Conservation (phyloP, 2,888 invertebrate species). For the Zelleria hepariella region DNA sequence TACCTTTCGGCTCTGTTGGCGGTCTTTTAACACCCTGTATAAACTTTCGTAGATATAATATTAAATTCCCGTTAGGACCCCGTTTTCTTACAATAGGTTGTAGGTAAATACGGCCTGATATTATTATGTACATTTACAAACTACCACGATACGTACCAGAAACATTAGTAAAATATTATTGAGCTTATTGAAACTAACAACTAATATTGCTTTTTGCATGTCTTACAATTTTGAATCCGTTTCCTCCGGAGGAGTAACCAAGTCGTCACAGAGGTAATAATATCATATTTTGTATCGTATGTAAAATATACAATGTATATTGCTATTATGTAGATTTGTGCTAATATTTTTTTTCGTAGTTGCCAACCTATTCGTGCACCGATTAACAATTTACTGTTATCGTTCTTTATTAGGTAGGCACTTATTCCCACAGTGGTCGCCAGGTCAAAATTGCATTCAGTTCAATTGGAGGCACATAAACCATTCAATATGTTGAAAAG, state of each 20-base stretch:
- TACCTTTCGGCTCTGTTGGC: too few species aligned
- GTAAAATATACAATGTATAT: not conserved
- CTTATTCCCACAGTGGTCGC: not conserved
- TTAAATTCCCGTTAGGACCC: too few species aligned
- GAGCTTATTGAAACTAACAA: slow-evolving; percentile 43
- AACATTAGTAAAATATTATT: not conserved
- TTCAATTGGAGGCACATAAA: not conserved
- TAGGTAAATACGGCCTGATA: too few species aligned
- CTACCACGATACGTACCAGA: too few species aligned
- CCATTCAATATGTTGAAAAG: not conserved
- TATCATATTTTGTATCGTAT: slow-evolving; percentile 4
- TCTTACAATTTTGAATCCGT: slow-evolving; percentile 79
- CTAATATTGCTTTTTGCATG: slow-evolving; percentile 75
- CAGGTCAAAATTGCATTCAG: not conserved
- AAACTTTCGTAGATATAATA: too few species aligned
- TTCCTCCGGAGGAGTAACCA: slow-evolving; percentile 76
- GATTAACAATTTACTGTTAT: too few species aligned
- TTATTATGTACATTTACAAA: too few species aligned
- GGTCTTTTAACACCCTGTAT: too few species aligned
- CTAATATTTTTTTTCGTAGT: not conserved
- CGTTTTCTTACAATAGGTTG: too few species aligned
- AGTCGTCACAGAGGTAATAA: slow-evolving; percentile 72
- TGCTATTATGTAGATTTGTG: not conserved
- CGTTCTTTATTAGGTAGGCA: not conserved
- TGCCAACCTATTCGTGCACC: not conserved